These are phyloP conservation scores for Saturnia pavonia DNA, from an alignment of 2,888 invertebrate genomes.

Conservation along the genomic window DNA sequence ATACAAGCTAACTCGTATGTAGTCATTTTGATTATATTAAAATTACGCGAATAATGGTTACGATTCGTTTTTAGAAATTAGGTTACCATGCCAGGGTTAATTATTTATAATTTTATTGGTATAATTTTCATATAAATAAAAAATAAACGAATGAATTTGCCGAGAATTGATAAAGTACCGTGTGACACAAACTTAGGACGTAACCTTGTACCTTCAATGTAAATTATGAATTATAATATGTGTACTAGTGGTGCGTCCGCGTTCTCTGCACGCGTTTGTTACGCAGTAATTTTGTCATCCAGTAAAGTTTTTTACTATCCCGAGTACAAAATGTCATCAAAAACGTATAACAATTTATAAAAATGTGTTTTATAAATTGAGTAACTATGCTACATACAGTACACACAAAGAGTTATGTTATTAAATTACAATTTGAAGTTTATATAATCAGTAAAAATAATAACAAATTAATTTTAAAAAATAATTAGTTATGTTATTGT, in stretches of 20 bases:
- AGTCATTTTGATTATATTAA: no score
- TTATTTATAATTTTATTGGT: neutral
- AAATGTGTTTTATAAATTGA: no score
- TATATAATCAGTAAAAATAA: neutral
- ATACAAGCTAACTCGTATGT: no score
- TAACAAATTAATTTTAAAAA: no score
- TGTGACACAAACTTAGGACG: neutral
- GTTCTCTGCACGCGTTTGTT: no score
- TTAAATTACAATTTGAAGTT: neutral
- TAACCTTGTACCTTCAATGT: neutral
- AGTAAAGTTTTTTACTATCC: no score
- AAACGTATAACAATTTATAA: no score
- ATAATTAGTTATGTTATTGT: no score
- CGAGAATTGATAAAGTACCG: neutral
- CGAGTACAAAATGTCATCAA: no score
- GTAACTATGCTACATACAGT: no score
- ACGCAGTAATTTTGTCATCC: no score
- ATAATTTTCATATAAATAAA: neutral
- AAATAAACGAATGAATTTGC: neutral
- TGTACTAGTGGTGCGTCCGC: no score
- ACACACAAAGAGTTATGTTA: neutral
- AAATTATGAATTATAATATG: neutral
- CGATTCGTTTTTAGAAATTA: neutral
- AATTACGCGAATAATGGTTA: neutral
- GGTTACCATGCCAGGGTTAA: neutral